Evolutionary conservation across 2,888 invertebrate species (phyloP).

Genomic region (Metacarcinus magister): DNA sequence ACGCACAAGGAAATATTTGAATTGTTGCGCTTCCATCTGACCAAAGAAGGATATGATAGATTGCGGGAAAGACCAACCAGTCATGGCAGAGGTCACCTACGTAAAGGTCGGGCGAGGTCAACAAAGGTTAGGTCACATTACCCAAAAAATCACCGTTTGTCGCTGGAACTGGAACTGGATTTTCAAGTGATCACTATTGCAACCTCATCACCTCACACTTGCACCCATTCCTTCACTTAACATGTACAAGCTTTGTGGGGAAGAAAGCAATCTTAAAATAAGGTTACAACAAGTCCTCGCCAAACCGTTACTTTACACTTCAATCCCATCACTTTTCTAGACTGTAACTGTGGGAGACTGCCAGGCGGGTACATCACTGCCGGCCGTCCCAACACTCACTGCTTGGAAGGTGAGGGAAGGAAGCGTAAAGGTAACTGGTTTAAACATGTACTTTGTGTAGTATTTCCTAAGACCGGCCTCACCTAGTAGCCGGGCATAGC

Average conservation of each 20-base stretch:
- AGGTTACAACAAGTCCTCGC: neutral
- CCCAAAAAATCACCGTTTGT: neutral
- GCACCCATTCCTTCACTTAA: neutral
- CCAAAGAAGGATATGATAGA: neutral
- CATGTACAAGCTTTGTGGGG: neutral
- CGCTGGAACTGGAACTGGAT: neutral
- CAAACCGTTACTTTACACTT: neutral
- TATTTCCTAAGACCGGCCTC: neutral
- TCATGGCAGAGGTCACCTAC: neutral
- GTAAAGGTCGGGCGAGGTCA: neutral
- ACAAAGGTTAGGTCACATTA: conserved; percentile 13
- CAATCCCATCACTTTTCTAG: neutral
- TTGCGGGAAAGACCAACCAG: neutral
- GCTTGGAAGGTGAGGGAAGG: neutral
- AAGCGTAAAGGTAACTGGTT: neutral
- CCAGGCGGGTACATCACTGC: neutral
- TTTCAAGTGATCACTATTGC: neutral
- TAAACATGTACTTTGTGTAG: neutral
- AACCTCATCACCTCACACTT: neutral
- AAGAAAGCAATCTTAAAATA: conserved; percentile 45
- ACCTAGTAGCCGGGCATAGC: neutral
- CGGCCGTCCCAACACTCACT: neutral
- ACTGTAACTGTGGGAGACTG: neutral
- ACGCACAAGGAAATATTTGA: neutral
- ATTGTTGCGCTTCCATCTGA: neutral